A percentile compares a stretch with the other conserved stretches of the same genome.
Evolutionary conservation across 2,797 vertebrate genomes (phyloP).

Genomic region (Serranus cabrilla): DNA sequence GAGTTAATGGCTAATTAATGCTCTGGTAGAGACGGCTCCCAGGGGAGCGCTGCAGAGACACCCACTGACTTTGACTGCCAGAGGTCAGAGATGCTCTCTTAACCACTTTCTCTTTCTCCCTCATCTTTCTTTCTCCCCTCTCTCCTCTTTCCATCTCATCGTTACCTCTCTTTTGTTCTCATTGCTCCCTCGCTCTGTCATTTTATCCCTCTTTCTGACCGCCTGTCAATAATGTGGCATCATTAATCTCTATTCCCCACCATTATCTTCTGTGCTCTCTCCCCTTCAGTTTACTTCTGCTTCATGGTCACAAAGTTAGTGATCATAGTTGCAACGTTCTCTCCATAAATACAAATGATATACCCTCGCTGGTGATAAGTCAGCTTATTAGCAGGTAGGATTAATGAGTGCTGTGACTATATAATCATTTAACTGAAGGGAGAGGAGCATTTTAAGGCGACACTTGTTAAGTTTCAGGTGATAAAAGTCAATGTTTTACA

Average conservation of each 20-base stretch:
- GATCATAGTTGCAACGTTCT: slow-evolving; percentile 18
- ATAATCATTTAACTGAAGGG: too few relatives aligned
- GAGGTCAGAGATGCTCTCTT: slow-evolving; percentile 68
- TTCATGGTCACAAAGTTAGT: slow-evolving; percentile 39
- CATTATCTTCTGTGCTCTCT: slow-evolving; percentile 45
- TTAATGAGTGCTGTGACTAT: too few relatives aligned
- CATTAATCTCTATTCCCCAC: slow-evolving; percentile 62
- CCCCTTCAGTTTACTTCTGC: slow-evolving; percentile 40
- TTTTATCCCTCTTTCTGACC: slow-evolving; percentile 34
- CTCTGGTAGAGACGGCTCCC: slow-evolving; percentile 63
- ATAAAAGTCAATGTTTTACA: too few relatives aligned
- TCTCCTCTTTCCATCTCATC: slow-evolving; percentile 13
- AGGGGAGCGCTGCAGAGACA: slow-evolving; percentile 54
- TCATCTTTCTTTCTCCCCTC: slow-evolving; percentile 9
- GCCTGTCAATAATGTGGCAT: slow-evolving; percentile 62
- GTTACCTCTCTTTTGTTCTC: slow-evolving; percentile 21
- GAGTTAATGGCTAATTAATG: slow-evolving; percentile 80
- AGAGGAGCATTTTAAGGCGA: too few relatives aligned
- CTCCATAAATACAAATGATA: slow-evolving; percentile 25
- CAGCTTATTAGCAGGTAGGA: too few relatives aligned
- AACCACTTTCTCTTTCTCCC: slow-evolving; percentile 37
- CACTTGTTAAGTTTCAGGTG: too few relatives aligned
- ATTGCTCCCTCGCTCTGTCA: slow-evolving; percentile 17
- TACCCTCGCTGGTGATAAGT: too few relatives aligned
- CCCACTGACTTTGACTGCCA: slow-evolving; percentile 70